A percentile compares a stretch with the other conserved stretches of the same genome.
Evolutionary conservation across 2,797 vertebrate genomes (phyloP).

Genomic region (Microchirus variegatus): DNA sequence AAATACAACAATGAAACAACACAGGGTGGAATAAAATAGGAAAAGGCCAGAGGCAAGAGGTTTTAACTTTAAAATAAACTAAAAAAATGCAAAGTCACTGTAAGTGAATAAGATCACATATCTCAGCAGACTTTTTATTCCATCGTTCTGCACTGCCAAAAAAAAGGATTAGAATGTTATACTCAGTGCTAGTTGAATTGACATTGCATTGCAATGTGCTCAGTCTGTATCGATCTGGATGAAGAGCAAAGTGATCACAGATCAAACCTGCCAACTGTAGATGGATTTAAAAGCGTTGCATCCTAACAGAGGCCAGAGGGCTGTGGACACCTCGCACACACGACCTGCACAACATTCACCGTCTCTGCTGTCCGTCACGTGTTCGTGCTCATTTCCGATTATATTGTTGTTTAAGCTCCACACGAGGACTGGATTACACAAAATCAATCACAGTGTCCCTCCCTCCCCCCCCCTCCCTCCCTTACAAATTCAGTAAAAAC

Average conservation of each 20-base stretch:
- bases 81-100: too few relatives aligned
- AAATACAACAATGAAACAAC: too few relatives aligned
- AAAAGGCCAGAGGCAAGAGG: too few relatives aligned
- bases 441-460: constrained; percentile 3
- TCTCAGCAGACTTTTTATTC: too few relatives aligned
- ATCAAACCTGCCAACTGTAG: constrained; percentile 1
- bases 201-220: not conserved
- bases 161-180: too few relatives aligned
- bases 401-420: constrained; percentile 5
- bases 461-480: too few relatives aligned
- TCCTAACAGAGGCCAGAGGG: not conserved
- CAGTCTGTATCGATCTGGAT: constrained; percentile 1
- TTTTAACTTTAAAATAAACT: too few relatives aligned
- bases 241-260: constrained; percentile 2
- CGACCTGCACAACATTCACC: constrained; percentile 4
- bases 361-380: constrained; percentile 1
- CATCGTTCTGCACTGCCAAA: too few relatives aligned
- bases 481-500: constrained; percentile 2
- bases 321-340: constrained; percentile 7
- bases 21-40: too few relatives aligned
- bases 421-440: not conserved
- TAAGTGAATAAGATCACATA: too few relatives aligned
- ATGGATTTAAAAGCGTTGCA: constrained; percentile 10
- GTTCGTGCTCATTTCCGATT: constrained; percentile 8
- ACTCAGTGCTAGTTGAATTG: not conserved